Evolutionary conservation across 2,888 invertebrate species (phyloP), one percentile per base, ranked within the genome.

Genomic region (Zygothrica quintamaculata): DNA sequence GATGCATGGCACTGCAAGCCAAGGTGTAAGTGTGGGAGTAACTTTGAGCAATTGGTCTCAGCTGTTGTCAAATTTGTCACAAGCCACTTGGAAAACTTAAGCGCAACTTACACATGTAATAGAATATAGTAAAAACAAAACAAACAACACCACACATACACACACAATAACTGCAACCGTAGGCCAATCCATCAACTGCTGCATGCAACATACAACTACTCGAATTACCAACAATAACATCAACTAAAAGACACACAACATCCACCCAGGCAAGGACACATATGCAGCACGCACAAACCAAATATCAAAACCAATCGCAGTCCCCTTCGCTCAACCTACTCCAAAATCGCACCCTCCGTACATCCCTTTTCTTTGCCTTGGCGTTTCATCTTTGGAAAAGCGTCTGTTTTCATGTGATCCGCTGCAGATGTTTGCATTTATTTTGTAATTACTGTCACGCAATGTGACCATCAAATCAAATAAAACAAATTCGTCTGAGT

Each of bases 391-490:
- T 48, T 12, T 36, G 53, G 46, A 5, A 2, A 3, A 5, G 56
- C 62, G 69, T 68, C 48, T 43, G 39, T 11, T 51, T 39, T 26
- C 64, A 48, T 87, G 88, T 78, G 88, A 89, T 89, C 84, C 73
- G 73, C 57, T 74, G 75, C 88, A 88, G 88, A 89, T 88, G 88
- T 88, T 89, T 89, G 87, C 88, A 89, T 89, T 89, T 88, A 88
- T 81, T 87, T 75, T 81, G 88, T 89, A 89, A 89, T 88, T 89
- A 88, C 82, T 89, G 90, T 88, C 88, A 89, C 89, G 90, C 90
- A 88, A 89, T 89, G 89, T 84, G 88, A 82, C 84, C 86, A 84
- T 89, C 87, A 88, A 80, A 82, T 75, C 74, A 86, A 85, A 82
- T 87, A 72, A 84, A 74, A 73, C 65, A 67, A 61, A 61, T 50